These are phyloP conservation scores for Hephaestus fuliginosus DNA, from an alignment of 2,797 vertebrate genomes.

Conservation along the genomic window DNA sequence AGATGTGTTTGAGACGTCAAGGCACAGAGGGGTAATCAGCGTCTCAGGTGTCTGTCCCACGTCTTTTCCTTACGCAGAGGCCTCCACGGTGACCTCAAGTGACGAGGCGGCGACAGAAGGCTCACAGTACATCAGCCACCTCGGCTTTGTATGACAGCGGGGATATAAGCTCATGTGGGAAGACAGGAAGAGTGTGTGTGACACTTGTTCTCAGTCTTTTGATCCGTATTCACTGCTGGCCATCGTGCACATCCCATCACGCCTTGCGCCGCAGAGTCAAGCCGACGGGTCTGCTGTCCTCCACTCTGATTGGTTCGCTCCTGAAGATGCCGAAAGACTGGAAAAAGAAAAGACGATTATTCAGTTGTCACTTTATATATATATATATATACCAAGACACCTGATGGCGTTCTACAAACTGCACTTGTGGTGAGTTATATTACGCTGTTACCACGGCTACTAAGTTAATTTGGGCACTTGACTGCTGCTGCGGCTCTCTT, in stretches of 20 bases:
- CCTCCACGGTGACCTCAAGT: constrained; percentile 15
- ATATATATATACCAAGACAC: constrained; percentile 1
- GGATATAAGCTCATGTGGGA: constrained; percentile 8
- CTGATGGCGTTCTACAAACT: constrained; percentile 32
- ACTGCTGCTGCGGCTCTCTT: constrained; percentile 67
- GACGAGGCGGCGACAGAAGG: constrained; percentile 16
- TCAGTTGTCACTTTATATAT: background rate
- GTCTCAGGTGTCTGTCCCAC: constrained; percentile 24
- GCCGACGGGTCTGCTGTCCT: background rate
- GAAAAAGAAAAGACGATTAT: constrained; percentile 25
- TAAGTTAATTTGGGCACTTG: constrained; percentile 76
- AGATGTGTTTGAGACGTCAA: constrained; percentile 52
- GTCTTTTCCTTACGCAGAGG: constrained; percentile 9
- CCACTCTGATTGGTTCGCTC: constrained; percentile 37
- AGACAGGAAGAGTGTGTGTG: constrained; percentile 13
- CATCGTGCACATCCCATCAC: constrained; percentile 26
- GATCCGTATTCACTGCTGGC: constrained; percentile 30
- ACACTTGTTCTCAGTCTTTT: constrained; percentile 19
- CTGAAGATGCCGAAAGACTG: constrained; percentile 31
- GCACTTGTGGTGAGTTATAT: constrained; percentile 47
- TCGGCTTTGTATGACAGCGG: constrained; percentile 11
- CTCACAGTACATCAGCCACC: constrained; percentile 23
- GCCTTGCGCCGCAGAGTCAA: constrained; percentile 12
- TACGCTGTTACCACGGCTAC: constrained; percentile 74
- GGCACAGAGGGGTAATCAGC: constrained; percentile 58